Base-by-base conservation (phyloP, 2,888 invertebrate genomes). In the Venusia cambrica region DNA sequence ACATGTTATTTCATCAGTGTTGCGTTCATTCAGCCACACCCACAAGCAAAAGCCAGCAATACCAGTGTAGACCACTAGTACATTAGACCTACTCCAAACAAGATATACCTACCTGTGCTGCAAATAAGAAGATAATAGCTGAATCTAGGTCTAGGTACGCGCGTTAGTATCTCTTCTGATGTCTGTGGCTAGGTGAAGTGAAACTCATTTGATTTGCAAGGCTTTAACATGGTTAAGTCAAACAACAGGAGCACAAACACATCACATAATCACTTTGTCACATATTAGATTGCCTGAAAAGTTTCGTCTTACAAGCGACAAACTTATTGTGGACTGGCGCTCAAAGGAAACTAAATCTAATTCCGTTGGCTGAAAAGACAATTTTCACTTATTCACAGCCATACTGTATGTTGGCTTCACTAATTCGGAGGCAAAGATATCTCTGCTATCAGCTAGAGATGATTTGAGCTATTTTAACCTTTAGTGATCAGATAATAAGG, bases 241-340 rank as follows among this genome's bases (percentile, higher is more conserved):
- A 31, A 35, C 27, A 31, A 31, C 13, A 39, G 21, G 27, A 40
- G 15, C 21, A 15, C 41, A 40, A 48, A 37, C 37, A 45, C 39
- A 42, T 42, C 48, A 38, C 37, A 46, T 42, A 47, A 45, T 42
- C 42, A 48, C 57, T 57, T 59, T 56, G 55, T 61, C 62, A 61
- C 58, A 62, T 56, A 62, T 57, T 60, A 62, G 58, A 57, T 57
- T 54, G 51, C 61, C 55, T 62, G 57, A 65, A 61, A 68, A 69
- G 56, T 67, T 62, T 56, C 58, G 39, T 18, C 28, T 36, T 26
- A 20, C 50, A 44, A 38, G 40, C 34, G 43, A 40, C 37, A 43
- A 38, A 37, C 38, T 28, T 22, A 31, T 17, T 21, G 29, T 5
- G 5, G 19, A 30, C 26, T 2, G 20, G 6, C 16, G 18, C 11